A percentile compares a stretch with the other conserved stretches of the same genome.
phyloP scores from a whole-genome alignment of 2,113 vertebrate genomes.

The Megaptera novaeangliae region DNA sequence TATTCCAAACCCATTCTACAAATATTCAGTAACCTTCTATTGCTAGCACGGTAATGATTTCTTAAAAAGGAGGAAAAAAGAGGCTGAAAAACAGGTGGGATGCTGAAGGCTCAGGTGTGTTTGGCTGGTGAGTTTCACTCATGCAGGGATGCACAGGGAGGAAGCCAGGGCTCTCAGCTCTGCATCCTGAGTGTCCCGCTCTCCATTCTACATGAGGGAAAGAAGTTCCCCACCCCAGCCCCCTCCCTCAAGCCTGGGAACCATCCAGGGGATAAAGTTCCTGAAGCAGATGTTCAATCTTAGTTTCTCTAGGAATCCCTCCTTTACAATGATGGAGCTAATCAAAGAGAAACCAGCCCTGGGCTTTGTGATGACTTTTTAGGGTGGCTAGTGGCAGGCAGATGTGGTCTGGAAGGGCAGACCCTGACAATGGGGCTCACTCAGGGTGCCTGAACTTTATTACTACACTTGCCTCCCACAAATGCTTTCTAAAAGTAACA shows the following conservation, averaged over 20 bases:
- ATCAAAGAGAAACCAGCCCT: neutral
- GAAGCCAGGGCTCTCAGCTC: neutral
- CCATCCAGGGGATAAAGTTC: neutral
- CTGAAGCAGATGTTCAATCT: neutral
- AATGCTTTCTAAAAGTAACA: neutral
- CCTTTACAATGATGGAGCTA: neutral
- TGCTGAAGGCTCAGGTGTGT: neutral
- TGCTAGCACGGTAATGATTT: neutral
- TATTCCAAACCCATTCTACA: neutral
- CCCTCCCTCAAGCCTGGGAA: neutral
- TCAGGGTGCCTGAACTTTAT: neutral
- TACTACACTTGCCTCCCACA: neutral
- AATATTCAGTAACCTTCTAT: neutral
- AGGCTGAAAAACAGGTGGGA: neutral
- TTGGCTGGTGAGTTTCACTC: neutral
- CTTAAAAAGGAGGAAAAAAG: neutral
- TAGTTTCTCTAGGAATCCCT: neutral
- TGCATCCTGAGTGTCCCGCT: neutral
- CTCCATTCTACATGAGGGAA: neutral
- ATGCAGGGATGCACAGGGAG: neutral
- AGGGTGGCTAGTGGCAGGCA: fast-evolving
- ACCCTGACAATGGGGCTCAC: neutral
- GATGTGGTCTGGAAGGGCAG: fast-evolving
- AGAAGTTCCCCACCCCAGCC: too few relatives aligned
- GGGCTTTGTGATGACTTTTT: neutral